Percentiles rank a stretch among this genome's conserved stretches.
Evolutionary conservation across 2,113 vertebrate species (phyloP).

Genomic region (Clarias batrachus): DNA sequence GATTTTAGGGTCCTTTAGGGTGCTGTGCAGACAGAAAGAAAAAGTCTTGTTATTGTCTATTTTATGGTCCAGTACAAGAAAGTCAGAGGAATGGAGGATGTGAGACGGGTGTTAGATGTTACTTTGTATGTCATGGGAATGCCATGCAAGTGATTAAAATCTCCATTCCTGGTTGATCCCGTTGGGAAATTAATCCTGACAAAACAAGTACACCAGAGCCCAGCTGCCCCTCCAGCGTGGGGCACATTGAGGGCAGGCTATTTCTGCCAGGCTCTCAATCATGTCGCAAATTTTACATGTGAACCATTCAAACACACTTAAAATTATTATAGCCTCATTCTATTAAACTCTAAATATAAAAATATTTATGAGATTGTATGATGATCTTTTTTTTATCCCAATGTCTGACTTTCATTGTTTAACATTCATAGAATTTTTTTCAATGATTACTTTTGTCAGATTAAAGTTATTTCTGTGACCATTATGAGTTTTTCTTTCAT

Average conservation of each 20-base stretch:
- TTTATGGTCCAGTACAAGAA: conserved; percentile 40
- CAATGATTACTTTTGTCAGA: no score
- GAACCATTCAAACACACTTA: neutral
- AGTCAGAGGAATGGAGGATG: conserved; percentile 16
- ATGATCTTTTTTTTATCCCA: neutral
- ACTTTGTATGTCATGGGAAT: conserved; percentile 53
- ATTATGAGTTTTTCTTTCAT: no score
- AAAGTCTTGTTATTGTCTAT: neutral
- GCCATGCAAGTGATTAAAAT: conserved; percentile 43
- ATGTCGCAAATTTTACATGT: neutral
- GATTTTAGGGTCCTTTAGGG: neutral
- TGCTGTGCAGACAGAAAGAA: neutral
- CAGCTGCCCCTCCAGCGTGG: neutral
- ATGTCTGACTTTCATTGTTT: no score
- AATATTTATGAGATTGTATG: neutral
- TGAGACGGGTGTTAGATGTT: conserved; percentile 16
- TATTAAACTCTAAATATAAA: neutral
- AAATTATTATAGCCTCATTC: neutral
- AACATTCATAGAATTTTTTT: no score
- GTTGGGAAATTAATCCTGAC: conserved; percentile 54
- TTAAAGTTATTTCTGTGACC: no score
- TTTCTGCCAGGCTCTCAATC: neutral
- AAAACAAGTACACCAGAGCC: conserved; percentile 49
- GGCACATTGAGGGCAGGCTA: neutral
- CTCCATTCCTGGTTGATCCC: conserved; percentile 53